Base-by-base conservation (phyloP, 2,113 vertebrate species). In the Choloepus hoffmanni region DNA sequence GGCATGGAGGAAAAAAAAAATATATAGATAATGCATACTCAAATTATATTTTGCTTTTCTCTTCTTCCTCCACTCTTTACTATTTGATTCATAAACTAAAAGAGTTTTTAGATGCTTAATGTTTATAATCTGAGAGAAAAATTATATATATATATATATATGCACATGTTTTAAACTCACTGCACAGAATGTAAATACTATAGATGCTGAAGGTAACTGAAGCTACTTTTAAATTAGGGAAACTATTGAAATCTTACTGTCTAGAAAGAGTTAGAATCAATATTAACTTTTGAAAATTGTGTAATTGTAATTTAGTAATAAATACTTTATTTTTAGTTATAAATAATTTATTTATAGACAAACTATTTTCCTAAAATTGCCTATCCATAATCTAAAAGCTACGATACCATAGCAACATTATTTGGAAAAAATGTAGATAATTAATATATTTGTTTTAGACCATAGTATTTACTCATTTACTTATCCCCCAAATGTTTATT, bases 41-140 rank as follows among this genome's bases (percentile, higher is more conserved):
- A 78, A 92, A 88, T 83, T 82, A 43, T 36, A 78, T 11, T 88
- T 70, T 65, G 45, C 24, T 68, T 70, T 95, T 77, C 19, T 63
- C 2, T 55, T 60, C 9, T 45, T 13, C 73, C 50, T 12, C 13
- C 1, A 67, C 36, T 88, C 28, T 89, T 79, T 63, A 62, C 26
- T 33, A 85, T 40, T 88, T 30, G 85, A 78, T 60, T 53, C 19
- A 83, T 63, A n/a, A 91, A 62, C 65, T 90, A 62, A 79, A 58
- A 90, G 70, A 43, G 8, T 93, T 87, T 76, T 45, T 19, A 60
- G 4, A 23, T 40, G 1, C 3, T 40, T 18, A 81, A 12, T 76
- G 1, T 5, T 72, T 81, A 55, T 77, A 81, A 60, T 73, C 45
- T 85, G 21, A 43, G 3, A 74, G 19, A 77, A 30, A 89, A 19